Evolutionary conservation across 30 jellyfish, hydroid and myxozoan species (phyloP), one percentile per base, ranked within the genome.

Genomic region (Catostylus mosaicus): DNA sequence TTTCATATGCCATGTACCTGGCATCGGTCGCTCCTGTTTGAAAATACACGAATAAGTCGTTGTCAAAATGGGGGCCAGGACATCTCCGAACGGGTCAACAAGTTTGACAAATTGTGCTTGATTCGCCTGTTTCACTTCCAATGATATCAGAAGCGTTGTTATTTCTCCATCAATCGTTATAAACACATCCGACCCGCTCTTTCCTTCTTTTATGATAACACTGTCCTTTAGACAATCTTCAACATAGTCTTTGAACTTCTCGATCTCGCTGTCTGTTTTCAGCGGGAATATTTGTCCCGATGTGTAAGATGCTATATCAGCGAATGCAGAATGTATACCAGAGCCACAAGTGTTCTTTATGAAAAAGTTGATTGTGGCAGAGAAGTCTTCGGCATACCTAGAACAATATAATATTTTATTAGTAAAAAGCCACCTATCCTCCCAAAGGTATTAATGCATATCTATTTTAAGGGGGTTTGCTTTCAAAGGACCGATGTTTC

Each of bases 211-310:
- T 3, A 90, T 78, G 32, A 66, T 67, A 2, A 84, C 71, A 12
- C 82, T 87, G 67, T 61, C 82, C 45, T 60, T 33, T 72, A 90
- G 70, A 22, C 89, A 43, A 75, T 54, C 81, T 43, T 59, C 80
- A 12, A 90, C 96, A 54, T 59, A 75, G 62, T 79, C 89, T 33
- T 69, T 82, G 80, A 79, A 90, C 26, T 67, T 36, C 34, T 54
- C 56, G 30, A 84, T 47, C 38, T 77, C 92, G 0, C 80, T 67
- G 23, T 75, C 65, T 22, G 65, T 86, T 33, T 50, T 20, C 5
- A 77, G 70, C 0, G 91, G 86, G 51, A 82, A 77, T 7, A 84
- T 78, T 46, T 90, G 92, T 12, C 97, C 97, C 19, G 97, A 90
- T 46, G 97, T 90, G 81, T 79, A 47, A 31, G 84, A 32, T 46